These are phyloP conservation scores for Esperia sulphurella DNA, from an alignment of 2,888 invertebrate genomes.

Conservation along the genomic window DNA sequence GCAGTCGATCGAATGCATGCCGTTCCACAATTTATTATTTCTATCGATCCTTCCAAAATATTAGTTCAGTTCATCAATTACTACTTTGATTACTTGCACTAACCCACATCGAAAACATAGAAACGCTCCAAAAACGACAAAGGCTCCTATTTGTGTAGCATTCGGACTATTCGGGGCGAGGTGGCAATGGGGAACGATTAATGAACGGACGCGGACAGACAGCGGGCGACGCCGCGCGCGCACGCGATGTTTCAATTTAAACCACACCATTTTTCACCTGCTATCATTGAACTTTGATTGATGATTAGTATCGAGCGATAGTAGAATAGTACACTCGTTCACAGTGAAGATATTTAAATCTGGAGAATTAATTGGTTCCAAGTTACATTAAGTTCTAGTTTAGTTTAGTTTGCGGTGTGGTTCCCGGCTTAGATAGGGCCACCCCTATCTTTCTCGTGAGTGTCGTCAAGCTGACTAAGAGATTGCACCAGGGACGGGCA, in stretches of 20 bases:
- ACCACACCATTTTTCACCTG: slow-evolving; percentile 24
- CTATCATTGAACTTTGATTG: slow-evolving; percentile 10
- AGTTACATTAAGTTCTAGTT: too few relatives aligned
- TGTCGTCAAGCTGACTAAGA: too few relatives aligned
- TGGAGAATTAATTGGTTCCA: too few relatives aligned
- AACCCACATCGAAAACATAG: neutral
- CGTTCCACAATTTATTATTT: too few relatives aligned
- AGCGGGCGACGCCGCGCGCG: neutral
- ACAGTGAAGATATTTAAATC: neutral
- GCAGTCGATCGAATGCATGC: too few relatives aligned
- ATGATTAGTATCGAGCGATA: neutral
- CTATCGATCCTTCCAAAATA: too few relatives aligned
- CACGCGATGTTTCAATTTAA: slow-evolving; percentile 35
- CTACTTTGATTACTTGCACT: neutral
- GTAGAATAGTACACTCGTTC: neutral
- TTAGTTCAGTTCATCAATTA: too few relatives aligned
- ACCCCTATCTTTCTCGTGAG: too few relatives aligned
- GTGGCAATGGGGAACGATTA: slow-evolving; percentile 3
- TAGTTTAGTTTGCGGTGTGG: too few relatives aligned
- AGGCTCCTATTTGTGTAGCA: neutral
- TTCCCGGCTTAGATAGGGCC: too few relatives aligned
- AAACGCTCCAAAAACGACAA: neutral
- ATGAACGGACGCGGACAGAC: neutral
- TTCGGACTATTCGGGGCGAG: neutral
- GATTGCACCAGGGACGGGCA: too few relatives aligned